Conservation (phyloP, 2,113 vertebrate genomes). For the Artemisiospiza belli region DNA sequence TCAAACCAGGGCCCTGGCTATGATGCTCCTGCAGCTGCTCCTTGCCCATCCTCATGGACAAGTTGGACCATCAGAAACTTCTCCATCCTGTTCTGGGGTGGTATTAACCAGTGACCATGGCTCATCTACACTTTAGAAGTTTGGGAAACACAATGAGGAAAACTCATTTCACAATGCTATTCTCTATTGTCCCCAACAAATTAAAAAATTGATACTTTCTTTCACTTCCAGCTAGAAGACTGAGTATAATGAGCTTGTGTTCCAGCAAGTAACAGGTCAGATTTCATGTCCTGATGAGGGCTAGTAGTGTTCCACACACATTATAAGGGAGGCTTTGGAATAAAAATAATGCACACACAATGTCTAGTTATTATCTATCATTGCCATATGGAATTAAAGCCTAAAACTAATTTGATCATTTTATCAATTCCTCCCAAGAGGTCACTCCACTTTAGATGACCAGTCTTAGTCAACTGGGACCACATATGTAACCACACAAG, state of each 20-base stretch:
- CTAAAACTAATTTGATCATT: neutral
- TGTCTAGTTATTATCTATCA: neutral
- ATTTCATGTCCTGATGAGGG: neutral
- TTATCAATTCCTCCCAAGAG: neutral
- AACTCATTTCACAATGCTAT: neutral
- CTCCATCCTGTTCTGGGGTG: neutral
- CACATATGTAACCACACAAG: neutral
- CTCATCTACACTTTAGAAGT: neutral
- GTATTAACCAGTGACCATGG: neutral
- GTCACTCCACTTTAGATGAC: neutral
- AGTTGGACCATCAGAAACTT: neutral
- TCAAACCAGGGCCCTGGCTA: neutral
- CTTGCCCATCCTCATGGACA: rapidly evolving
- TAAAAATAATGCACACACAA: neutral
- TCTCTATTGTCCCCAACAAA: neutral
- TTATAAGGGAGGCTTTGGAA: neutral
- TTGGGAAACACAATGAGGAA: neutral
- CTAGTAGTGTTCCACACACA: neutral
- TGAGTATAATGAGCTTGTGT: neutral
- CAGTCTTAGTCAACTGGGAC: neutral
- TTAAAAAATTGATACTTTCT: neutral
- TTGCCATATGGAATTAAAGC: neutral
- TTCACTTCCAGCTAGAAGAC: neutral
- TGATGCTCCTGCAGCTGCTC: neutral
- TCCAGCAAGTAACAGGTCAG: neutral